phyloP scores from a whole-genome alignment of 2,113 vertebrate species.

The Psilopsiagon aymara region DNA sequence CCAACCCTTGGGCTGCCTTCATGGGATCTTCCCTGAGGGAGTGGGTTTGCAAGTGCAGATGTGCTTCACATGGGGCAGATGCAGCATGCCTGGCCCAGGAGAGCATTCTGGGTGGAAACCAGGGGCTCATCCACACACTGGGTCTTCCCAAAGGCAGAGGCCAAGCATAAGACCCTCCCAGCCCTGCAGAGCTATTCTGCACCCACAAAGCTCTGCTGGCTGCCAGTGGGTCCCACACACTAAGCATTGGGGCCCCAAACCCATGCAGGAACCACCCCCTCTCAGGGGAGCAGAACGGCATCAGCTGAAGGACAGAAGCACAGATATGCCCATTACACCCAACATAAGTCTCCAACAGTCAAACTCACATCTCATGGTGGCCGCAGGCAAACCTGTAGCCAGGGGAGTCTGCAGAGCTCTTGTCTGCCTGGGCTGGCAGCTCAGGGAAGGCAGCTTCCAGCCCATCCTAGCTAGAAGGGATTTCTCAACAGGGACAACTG shows the following conservation, averaged over 20 bases:
- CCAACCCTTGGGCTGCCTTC: background rate
- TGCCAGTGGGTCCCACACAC: rapidly evolving
- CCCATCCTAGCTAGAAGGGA: background rate
- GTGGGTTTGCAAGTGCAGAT: background rate
- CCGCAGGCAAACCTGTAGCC: background rate
- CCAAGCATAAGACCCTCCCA: background rate
- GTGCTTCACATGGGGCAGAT: background rate
- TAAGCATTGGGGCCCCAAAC: background rate
- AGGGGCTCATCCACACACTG: rapidly evolving
- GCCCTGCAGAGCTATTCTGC: background rate
- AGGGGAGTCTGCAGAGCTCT: background rate
- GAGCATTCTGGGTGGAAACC: rapidly evolving
- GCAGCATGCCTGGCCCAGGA: background rate
- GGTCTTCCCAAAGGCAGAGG: background rate
- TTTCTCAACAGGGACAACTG: background rate
- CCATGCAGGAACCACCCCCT: rapidly evolving
- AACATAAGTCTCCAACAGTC: background rate
- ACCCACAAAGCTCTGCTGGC: background rate
- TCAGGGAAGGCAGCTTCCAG: background rate
- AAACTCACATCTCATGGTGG: rapidly evolving
- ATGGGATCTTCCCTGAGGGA: background rate
- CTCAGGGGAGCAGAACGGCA: background rate
- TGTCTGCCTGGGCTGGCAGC: background rate
- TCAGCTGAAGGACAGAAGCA: background rate
- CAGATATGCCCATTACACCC: background rate